A percentile compares a stretch with the other conserved stretches of the same genome.
Conservation (phyloP, 2,113 vertebrate genomes). For the Hippocampus abdominalis region DNA sequence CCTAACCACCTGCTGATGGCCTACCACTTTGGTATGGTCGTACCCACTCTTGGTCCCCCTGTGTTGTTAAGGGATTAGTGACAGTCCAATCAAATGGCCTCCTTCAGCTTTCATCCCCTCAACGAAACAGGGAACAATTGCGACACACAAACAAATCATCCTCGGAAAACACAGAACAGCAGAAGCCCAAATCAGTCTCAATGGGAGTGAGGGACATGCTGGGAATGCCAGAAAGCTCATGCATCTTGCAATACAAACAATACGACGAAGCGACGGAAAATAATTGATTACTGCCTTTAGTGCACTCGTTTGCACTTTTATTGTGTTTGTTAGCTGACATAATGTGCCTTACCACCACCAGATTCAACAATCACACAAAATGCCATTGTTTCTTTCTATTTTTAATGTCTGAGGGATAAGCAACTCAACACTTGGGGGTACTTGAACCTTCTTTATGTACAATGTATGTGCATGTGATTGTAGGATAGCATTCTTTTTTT, state of each 20-base stretch:
- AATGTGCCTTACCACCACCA: not conserved
- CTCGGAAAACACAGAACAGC: conserved; percentile 47
- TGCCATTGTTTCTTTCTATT: no score
- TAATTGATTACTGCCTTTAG: conserved; percentile 48
- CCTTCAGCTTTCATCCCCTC: conserved; percentile 52
- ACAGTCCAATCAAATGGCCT: conserved; percentile 55
- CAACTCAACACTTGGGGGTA: no score
- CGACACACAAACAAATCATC: conserved; percentile 49
- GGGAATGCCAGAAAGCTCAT: conserved; percentile 40
- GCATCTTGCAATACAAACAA: conserved; percentile 22
- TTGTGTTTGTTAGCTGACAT: not conserved
- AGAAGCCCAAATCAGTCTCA: conserved; percentile 57
- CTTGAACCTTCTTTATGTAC: not conserved
- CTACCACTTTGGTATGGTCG: conserved; percentile 39
- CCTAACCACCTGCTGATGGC: conserved; percentile 48
- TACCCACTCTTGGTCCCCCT: conserved; percentile 53
- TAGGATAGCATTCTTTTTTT: not conserved
- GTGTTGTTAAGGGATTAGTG: conserved; percentile 69
- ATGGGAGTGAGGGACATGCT: conserved; percentile 55
- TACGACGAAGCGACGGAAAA: conserved; percentile 33
- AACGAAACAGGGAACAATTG: conserved; percentile 55
- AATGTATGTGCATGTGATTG: no score
- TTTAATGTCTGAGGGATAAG: no score
- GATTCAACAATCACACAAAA: not conserved
- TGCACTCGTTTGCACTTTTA: conserved; percentile 3